Percentiles rank a stretch among this genome's conserved stretches.
phyloP scores from a whole-genome alignment of 2,113 vertebrate genomes.

The Macaca mulatta region DNA sequence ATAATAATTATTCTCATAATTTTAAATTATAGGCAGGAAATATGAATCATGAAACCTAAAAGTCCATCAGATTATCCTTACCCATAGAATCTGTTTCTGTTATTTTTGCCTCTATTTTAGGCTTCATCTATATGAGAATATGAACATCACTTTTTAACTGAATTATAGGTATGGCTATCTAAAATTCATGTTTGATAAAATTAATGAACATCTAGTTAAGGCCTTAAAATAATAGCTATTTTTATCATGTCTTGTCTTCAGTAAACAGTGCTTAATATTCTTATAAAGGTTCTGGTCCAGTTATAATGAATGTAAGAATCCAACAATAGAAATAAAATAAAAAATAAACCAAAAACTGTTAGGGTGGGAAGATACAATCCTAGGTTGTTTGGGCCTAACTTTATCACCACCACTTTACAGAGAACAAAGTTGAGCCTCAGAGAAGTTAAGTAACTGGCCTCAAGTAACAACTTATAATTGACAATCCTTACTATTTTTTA shows the following conservation, averaged over 20 bases:
- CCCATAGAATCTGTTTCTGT: not conserved
- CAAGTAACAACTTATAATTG: not conserved
- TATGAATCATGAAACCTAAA: not conserved
- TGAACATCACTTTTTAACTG: not conserved
- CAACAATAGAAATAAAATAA: not conserved
- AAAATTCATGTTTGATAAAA: conserved; percentile 36
- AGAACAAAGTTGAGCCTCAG: not conserved
- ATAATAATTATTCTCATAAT: not conserved
- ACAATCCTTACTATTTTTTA: not conserved
- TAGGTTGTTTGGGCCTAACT: not conserved
- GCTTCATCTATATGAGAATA: not conserved
- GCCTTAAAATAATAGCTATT: not conserved
- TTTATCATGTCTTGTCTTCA: not conserved
- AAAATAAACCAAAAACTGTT: not conserved
- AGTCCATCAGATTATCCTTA: not conserved
- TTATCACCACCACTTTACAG: not conserved
- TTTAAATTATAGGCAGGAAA: not conserved
- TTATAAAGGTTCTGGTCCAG: not conserved
- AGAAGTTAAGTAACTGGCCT: not conserved
- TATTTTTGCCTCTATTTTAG: not conserved
- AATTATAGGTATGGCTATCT: not conserved
- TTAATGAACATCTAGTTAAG: not conserved
- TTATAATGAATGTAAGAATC: not conserved
- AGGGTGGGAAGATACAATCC: not conserved
- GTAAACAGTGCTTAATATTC: not conserved